phyloP scores from a whole-genome alignment of 2,797 vertebrate genomes.

The Zalophus californianus region DNA sequence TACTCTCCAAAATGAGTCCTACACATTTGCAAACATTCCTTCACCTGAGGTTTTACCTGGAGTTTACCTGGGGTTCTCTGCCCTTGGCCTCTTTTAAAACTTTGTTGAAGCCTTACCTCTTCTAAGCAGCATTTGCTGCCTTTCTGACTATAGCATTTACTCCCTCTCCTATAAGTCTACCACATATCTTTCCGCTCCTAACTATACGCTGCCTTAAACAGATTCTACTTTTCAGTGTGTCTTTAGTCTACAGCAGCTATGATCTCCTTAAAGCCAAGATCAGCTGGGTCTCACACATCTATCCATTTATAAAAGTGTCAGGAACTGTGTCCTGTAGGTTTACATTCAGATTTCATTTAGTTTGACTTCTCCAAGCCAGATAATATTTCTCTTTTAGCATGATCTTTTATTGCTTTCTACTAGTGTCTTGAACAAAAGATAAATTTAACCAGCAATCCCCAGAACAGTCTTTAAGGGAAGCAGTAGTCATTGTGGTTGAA shows the following conservation, averaged over 20 bases:
- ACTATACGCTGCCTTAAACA: conserved; percentile 18
- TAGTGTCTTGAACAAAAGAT: conserved; percentile 37
- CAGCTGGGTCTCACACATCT: neutral
- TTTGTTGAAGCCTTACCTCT: neutral
- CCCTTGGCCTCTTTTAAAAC: neutral
- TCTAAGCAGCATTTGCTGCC: neutral
- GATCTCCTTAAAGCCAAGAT: neutral
- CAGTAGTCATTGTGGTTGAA: neutral
- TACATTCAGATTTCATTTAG: conserved; percentile 26
- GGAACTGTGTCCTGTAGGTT: neutral
- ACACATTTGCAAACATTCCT: neutral
- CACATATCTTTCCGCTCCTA: neutral
- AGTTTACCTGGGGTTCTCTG: neutral
- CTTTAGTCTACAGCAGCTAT: neutral
- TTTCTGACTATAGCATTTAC: neutral
- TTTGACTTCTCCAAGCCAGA: neutral
- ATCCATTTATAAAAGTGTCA: neutral
- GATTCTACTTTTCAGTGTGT: neutral
- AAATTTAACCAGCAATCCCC: conserved; percentile 23
- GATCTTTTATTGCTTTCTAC: conserved; percentile 30
- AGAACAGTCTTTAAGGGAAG: neutral
- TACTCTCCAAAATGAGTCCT: neutral
- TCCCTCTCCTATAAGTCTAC: neutral
- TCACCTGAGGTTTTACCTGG: neutral
- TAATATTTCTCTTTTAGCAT: conserved; percentile 34